Base-by-base conservation (phyloP, 1,140 invertebrate genomes). In the Listronotus oregonensis region DNA sequence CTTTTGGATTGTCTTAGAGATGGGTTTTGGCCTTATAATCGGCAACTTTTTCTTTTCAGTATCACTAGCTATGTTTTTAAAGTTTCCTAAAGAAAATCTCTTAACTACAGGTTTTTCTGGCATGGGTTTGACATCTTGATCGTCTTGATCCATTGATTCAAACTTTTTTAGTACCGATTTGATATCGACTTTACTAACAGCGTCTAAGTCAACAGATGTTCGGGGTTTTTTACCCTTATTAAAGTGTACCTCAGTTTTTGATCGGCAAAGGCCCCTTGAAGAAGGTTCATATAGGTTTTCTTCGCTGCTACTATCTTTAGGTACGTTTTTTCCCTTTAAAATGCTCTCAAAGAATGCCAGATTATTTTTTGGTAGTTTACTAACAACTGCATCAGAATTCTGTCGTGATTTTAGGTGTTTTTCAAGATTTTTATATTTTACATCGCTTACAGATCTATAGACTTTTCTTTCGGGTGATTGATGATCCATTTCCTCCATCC, bases 381-480 rank as follows among this genome's bases (percentile, higher is more conserved):
- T 72, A 10, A 79, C 64, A 12, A 77, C 42, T 9, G 65, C 62
- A 42, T 74, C 75, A 6, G 69, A 56, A 31, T 55, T 50, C 55
- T 74, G 63, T 0, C 71, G 69, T 11, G 55, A 64, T 71, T 77
- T 78, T 32, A 78, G 68, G 6, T 66, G 51, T 11, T 47, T 50
- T 65, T 79, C 78, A 49, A 79, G 57, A 62, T 78, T 77, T 64
- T 75, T 74, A 54, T 79, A 79, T 64, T 79, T 79, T 12, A 70
- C 73, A 43, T 73, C 73, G 56, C 71, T 76, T 12, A 70, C 71
- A 0, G 76, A 77, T 55, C 73, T 67, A 44, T 71, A 73, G 0
- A 74, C 40, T 59, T 76, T 74, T 14, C 70, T 68, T n/a, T 73
- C 71, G 39, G 67, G 60, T 21, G 72, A 67, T 56, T 78, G 72